phyloP scores from a whole-genome alignment of 1,140 invertebrate genomes.

The Brachionus angularis region DNA sequence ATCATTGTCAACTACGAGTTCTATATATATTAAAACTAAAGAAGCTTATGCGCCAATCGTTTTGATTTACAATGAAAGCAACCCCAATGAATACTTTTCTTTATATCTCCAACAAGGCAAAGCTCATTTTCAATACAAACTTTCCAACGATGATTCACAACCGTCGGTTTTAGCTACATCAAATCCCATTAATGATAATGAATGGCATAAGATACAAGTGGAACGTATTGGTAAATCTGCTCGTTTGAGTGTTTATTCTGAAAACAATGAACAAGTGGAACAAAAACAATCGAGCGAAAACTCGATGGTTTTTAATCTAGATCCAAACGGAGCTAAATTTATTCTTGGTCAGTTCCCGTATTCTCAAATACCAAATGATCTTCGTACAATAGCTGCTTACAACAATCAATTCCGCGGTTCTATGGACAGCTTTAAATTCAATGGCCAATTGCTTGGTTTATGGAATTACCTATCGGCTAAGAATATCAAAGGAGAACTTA shows the following conservation, averaged over 20 bases:
- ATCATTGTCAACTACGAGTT: constrained; percentile 14
- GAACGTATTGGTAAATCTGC: constrained; percentile 5
- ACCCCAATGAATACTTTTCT: constrained; percentile 27
- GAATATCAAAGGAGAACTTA: constrained; percentile 31
- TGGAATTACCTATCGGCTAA: constrained; percentile 28
- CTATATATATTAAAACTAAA: constrained; percentile 18
- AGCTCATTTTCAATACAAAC: constrained; percentile 31
- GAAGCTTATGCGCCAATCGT: constrained; percentile 10
- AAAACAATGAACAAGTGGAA: background rate
- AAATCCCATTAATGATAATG: background rate
- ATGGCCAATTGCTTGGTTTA: background rate
- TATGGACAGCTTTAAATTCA: constrained; percentile 21
- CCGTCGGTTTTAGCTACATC: constrained; percentile 5
- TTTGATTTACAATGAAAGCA: constrained; percentile 19
- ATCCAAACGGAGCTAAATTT: constrained; percentile 17
- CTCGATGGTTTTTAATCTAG: constrained; percentile 30
- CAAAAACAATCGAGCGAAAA: background rate
- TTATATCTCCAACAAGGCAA: constrained; percentile 7
- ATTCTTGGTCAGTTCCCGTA: constrained; percentile 27
- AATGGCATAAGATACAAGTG: constrained; percentile 41
- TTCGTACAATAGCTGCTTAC: background rate
- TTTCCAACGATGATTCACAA: constrained; percentile 1
- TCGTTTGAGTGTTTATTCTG: background rate
- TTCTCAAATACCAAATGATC: constrained; percentile 29
- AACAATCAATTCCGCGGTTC: constrained; percentile 31